A percentile compares a stretch with the other conserved stretches of the same genome.
Evolutionary conservation across 1,140 invertebrate genomes (phyloP).

Genomic region (Cheumatopsyche charites): DNA sequence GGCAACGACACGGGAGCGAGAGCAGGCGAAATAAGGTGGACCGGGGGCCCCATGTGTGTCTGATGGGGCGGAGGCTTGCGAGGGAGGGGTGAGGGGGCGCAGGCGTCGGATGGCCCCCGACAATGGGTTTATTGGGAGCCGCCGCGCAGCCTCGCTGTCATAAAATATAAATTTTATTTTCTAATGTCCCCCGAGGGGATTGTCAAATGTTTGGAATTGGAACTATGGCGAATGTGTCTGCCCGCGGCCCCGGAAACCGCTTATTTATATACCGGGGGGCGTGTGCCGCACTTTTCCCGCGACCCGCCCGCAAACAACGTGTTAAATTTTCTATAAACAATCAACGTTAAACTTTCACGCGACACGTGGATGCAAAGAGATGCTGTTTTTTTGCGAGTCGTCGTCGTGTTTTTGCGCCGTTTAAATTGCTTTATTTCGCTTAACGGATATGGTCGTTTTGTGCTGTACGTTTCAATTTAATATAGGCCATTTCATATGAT

Average conservation of each 20-base stretch:
- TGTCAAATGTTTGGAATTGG: constrained; percentile 50
- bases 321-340: too few relatives aligned
- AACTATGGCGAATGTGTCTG: constrained; percentile 40
- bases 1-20: neutral
- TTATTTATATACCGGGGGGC: neutral
- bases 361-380: too few relatives aligned
- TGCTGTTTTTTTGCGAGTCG: too few relatives aligned
- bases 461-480: too few relatives aligned
- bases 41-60: constrained; percentile 28
- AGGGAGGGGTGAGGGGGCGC: constrained; percentile 18
- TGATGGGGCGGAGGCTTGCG: constrained; percentile 11
- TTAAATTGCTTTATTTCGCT: too few relatives aligned
- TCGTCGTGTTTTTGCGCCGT: too few relatives aligned
- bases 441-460: too few relatives aligned
- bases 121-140: constrained; percentile 49
- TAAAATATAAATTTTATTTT: constrained; percentile 51
- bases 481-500: too few relatives aligned
- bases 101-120: constrained; percentile 30
- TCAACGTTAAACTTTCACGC: too few relatives aligned
- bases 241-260: neutral
- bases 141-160: constrained; percentile 48
- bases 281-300: neutral
- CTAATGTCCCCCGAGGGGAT: constrained; percentile 49
- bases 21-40: constrained; percentile 5
- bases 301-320: constrained; percentile 8